Evolutionary conservation across 1,140 invertebrate species (phyloP).

Genomic region (Heliconius hewitsoni): DNA sequence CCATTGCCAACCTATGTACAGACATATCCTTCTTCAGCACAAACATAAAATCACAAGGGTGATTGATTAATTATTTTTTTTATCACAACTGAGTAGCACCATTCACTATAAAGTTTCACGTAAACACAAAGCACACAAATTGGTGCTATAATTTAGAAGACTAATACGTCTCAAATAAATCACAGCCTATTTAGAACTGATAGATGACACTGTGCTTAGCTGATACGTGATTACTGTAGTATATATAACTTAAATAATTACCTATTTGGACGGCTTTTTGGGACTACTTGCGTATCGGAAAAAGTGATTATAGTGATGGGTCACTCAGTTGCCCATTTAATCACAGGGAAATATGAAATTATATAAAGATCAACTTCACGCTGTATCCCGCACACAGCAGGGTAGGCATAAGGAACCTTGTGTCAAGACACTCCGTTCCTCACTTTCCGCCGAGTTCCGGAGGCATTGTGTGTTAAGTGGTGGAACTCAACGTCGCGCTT

Average conservation of each 20-base stretch:
- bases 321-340: neutral
- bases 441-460: too few relatives aligned
- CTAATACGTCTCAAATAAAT: neutral
- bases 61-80: neutral
- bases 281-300: neutral
- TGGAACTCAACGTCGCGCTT: too few relatives aligned
- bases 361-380: too few relatives aligned
- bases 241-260: neutral
- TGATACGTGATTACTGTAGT: constrained; percentile 6
- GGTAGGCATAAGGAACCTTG: too few relatives aligned
- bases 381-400: too few relatives aligned
- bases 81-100: neutral
- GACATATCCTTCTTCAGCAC: too few relatives aligned
- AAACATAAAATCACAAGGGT: neutral
- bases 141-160: neutral
- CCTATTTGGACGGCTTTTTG: neutral
- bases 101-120: neutral
- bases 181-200: neutral
- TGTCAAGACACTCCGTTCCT: too few relatives aligned
- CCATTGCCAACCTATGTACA: too few relatives aligned
- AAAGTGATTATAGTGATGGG: too few relatives aligned
- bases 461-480: too few relatives aligned
- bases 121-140: neutral
- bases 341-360: neutral
- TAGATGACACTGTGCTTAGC: neutral